Base-by-base conservation (phyloP, 2,888 invertebrate species). In the Chaitophorus viminalis region DNA sequence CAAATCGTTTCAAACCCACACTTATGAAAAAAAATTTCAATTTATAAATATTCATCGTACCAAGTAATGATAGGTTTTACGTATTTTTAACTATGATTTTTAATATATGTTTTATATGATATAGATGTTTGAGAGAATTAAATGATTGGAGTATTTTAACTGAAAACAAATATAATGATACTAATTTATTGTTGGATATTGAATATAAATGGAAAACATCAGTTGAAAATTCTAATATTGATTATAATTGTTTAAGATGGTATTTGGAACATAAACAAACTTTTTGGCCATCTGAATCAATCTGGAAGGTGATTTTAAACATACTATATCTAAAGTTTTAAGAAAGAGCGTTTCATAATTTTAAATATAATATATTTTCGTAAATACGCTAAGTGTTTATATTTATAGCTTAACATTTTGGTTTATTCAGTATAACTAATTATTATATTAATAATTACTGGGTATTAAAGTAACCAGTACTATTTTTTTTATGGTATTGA, bases 81-180 rank as follows among this genome's bases (percentile, higher is more conserved):
- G 14, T 18, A 36, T 14, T 54, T 33, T 11, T 46, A 65, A n/a
- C 14, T 46, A 81, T 78, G 18, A 21, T 82, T 74, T 39, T 25
- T 46, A 31, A n/a, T 60, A 60, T n/a, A 33, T 54, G 54, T 39
- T 25, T 25, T 52, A n/a, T 25, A 46, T 31, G 1, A 31, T 36
- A 8, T 25, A 87, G 87, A 25, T 87, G 87, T n/a, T 65, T 87
- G 31, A 87, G 65, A 78, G 87, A 87, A 31, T 65, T 87, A 31
- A 74, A 81, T 17, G n/a, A 81, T 1, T 87, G 87, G 87, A 29
- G 46, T 39, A 25, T n/a, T 74, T 31, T 87, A 81, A 46, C 18
- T 21, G 60, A 81, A 46, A n/a, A 33, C 31, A 14, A 17, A 39
- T 46, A 74, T 33, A n/a, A 81, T 29, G 60, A 81, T 6, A n/a